Evolutionary conservation across 2,797 vertebrate species (phyloP).

Genomic region (Todus mexicanus): DNA sequence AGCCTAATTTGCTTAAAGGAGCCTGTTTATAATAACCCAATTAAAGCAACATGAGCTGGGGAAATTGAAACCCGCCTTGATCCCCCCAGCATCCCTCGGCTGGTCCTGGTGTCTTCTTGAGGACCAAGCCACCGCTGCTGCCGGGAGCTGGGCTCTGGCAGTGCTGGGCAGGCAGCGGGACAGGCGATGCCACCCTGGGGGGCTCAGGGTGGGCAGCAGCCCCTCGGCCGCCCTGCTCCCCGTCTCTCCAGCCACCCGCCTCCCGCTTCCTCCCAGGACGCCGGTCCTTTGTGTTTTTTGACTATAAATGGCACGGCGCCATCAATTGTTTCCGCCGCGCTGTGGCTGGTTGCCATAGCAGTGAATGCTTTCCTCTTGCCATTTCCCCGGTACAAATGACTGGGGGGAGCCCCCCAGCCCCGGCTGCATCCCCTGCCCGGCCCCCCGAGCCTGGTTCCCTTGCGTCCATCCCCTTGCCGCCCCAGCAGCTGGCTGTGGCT

Average conservation of each 20-base stretch:
- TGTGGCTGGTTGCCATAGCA: conserved; percentile 56
- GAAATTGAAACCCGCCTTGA: not conserved
- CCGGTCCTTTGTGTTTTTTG: conserved; percentile 48
- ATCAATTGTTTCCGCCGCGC: conserved; percentile 56
- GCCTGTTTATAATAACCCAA: conserved; percentile 44
- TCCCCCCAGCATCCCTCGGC: not conserved
- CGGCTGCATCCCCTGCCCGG: rapidly evolving
- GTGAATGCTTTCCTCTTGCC: conserved; percentile 64
- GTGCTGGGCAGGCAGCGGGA: not conserved
- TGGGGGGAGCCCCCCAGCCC: not conserved
- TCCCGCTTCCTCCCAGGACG: conserved; percentile 46
- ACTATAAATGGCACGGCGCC: conserved; percentile 58
- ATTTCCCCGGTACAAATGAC: not conserved
- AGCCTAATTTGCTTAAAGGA: conserved; percentile 57
- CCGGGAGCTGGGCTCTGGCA: not conserved
- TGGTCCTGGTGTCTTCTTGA: rapidly evolving
- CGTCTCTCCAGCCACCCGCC: not conserved
- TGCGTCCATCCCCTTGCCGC: not conserved
- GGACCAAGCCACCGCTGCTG: not conserved
- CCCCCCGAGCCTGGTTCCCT: rapidly evolving
- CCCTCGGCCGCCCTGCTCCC: rapidly evolving
- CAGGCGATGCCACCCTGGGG: rapidly evolving
- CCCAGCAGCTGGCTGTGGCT: not conserved
- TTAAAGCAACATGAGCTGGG: conserved; percentile 31
- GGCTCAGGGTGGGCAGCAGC: rapidly evolving